Evolutionary conservation across 1,140 invertebrate species (phyloP), one percentile per base, ranked within the genome.

Genomic region (Macrocentrus cingulum): DNA sequence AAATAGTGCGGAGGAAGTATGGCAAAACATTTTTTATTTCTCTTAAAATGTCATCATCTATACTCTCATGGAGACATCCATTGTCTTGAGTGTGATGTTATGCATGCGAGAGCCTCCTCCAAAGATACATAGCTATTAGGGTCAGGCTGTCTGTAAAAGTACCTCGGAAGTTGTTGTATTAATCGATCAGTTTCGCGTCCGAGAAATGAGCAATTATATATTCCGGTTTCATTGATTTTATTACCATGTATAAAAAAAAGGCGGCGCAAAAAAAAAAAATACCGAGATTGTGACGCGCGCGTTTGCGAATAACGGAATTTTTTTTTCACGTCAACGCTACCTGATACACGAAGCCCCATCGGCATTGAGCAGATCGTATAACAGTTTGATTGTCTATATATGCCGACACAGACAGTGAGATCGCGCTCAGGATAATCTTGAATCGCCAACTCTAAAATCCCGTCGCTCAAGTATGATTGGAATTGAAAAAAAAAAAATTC

Each of bases 141-240:
- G 59, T 66, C 65, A 67, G 32, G 48, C 15, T 23, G 63, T 64
- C 60, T 65, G 59, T 63, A 70, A 65, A 66, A 66, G 51, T 69
- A 60, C 25, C 25, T 32, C 61, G 67, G 67, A 69, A 69, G 48
- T 53, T 20, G 41, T 11, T 48, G 44, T 36, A 36, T 48, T 59
- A 54, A 59, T 59, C 57, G 32, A 59, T 59, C 42, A 29, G 22
- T 59, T 18, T 15, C 5, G 15, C 20, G 15, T 54, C 4, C 25
- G 48, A 34, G 8, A 44, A 49, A 49, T 46, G 1, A 46, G 41
- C 41, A 42, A 46, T 46, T 46, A 46, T 46, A 23, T 25, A 46
- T 46, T 32, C 11, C 25, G 25, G 9, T 29, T 29, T 29, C 25
- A 29, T 29, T 29, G 25, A 29, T 29, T 29, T 29, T 29, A 29